Evolutionary conservation across 2,113 vertebrate species (phyloP), one percentile per base, ranked within the genome.

Genomic region (Ammodramus savannarum): DNA sequence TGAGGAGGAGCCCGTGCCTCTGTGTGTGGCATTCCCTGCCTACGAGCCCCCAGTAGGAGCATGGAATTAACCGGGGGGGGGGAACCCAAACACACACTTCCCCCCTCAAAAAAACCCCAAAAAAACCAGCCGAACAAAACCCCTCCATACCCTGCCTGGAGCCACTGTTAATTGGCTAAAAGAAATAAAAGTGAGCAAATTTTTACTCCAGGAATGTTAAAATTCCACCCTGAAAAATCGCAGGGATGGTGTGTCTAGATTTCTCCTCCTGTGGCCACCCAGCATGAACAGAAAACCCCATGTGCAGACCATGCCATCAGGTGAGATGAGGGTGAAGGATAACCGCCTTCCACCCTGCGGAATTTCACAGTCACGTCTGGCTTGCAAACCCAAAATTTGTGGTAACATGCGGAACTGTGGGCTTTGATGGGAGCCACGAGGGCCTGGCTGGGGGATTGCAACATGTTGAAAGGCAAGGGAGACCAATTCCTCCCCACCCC

Each of bases 1-100:
- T 34, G 61, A 94, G 71, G 68, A 88, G 71, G 22, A 92, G 41
- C 57, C 48, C 12, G 1, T 83, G 88, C 46, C 90, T 96, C 27
- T 29, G 90, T 96, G 79, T 94, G 83, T 94, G 88, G 92, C 18
- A 93, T 90, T 55, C 74, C 22, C 46, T 62, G 57, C 48, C 36
- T 65, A 26, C 8, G 4, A 88, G 36, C 3, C 39, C 55, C 58
- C 36, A 41, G 38, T 3, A 66, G 31, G 31, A 94, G 22, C 11
- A 8, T 3, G 13, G 79, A 86, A 63, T 71, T 87, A 85, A 67
- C 15, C 18, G 48, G 19, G 27, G 31, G n/a, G 8, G 39, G 14
- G 54, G 26, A 59, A 38, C 3, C 16, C 16, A 34, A 41, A 8
- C 19, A 18, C 54, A 52, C 21, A 22, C 11, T 68, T 39, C 34